These are phyloP conservation scores for Ricordea florida DNA, from an alignment of 92 coral and sea anemone species.

Conservation along the genomic window DNA sequence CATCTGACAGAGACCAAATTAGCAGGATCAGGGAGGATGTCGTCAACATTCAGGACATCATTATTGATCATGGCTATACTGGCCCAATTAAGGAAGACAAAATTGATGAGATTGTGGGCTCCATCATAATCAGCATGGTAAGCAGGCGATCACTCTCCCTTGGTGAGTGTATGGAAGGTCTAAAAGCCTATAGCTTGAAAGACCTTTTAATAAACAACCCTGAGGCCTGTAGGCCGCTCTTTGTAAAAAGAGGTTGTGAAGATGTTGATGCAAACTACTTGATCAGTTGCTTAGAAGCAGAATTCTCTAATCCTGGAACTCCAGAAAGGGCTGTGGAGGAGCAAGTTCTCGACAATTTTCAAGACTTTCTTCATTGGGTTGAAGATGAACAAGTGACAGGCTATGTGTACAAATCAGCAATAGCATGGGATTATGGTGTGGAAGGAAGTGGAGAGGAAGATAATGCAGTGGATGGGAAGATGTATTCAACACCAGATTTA, in stretches of 20 bases:
- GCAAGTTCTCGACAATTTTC: conserved; percentile 34
- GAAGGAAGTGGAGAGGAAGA: conserved; percentile 16
- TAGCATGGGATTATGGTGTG: conserved; percentile 16
- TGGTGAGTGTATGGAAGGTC: conserved; percentile 42
- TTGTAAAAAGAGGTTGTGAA: conserved; percentile 54
- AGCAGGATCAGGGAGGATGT: conserved; percentile 2
- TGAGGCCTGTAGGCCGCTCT: conserved; percentile 17
- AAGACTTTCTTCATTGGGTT: conserved; percentile 35
- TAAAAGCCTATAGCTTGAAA: conserved; percentile 16
- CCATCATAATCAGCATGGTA: conserved; percentile 31
- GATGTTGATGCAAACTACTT: conserved; percentile 65
- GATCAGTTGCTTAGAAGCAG: conserved; percentile 6
- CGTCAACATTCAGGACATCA: conserved; percentile 5
- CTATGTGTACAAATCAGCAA: conserved; percentile 18
- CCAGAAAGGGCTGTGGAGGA: conserved; percentile 33
- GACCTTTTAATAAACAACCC: background rate
- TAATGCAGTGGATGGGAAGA: background rate
- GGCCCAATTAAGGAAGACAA: conserved; percentile 17
- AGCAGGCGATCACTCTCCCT: conserved; percentile 29
- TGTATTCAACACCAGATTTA: conserved; percentile 2
- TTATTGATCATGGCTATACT: no score
- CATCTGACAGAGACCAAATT: conserved; percentile 27
- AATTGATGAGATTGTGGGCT: conserved; percentile 25
- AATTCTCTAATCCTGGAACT: conserved; percentile 19
- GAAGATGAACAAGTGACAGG: conserved; percentile 43